These are phyloP conservation scores for Dryobota labecula DNA, from an alignment of 2,888 invertebrate genomes.

Conservation along the genomic window DNA sequence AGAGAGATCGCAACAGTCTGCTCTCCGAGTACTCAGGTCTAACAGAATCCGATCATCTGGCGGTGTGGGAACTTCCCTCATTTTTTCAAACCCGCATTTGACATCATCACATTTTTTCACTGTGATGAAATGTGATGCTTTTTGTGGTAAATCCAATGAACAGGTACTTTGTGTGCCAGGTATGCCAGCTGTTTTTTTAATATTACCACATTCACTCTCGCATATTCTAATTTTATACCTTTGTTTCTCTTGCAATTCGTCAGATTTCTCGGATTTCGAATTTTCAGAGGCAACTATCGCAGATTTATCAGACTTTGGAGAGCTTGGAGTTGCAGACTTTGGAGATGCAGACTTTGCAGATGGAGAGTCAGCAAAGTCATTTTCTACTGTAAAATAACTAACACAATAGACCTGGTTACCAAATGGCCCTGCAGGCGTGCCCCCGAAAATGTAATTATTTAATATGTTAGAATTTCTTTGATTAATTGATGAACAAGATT, in stretches of 20 bases:
- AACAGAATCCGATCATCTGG: conserved; percentile 76
- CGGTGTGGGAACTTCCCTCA: conserved; percentile 68
- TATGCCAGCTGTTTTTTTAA: conserved; percentile 54
- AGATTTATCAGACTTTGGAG: conserved; percentile 20
- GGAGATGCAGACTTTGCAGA: conserved; percentile 16
- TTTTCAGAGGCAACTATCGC: conserved; percentile 44
- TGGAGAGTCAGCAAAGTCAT: conserved; percentile 62
- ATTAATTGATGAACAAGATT: conserved; percentile 73
- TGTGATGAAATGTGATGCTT: conserved; percentile 66
- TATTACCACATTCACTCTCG: conserved; percentile 66
- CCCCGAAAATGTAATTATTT: conserved; percentile 79
- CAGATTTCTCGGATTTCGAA: conserved; percentile 58
- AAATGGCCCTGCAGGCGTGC: conserved; percentile 63
- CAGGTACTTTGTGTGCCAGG: conserved; percentile 67
- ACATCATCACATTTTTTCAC: conserved; percentile 77
- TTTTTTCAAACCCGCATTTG: conserved; percentile 71
- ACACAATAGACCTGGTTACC: conserved; percentile 80
- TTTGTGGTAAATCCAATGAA: conserved; percentile 73
- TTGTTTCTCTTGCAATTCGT: conserved; percentile 51
- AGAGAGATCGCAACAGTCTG: conserved; percentile 72
- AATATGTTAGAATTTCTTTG: conserved; percentile 71
- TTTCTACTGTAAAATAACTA: conserved; percentile 81
- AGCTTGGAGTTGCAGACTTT: conserved; percentile 3
- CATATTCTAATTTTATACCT: conserved; percentile 71
- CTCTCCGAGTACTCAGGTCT: conserved; percentile 70